These are phyloP conservation scores for Passer montanus DNA, from an alignment of 2,113 vertebrate species.

Conservation along the genomic window DNA sequence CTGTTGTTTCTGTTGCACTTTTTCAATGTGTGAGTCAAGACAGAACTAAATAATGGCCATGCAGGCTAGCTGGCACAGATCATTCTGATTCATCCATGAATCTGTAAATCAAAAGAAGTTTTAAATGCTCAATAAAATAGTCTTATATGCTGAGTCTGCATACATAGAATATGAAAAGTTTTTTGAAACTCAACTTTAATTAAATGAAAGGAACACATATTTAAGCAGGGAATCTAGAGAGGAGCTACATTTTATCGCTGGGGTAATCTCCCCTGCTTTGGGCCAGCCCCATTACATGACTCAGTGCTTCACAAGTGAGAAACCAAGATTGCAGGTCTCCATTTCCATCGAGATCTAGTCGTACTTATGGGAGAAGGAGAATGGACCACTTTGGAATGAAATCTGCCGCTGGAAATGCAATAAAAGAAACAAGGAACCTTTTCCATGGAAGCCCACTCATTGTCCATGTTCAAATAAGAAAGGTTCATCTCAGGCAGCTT, in stretches of 20 bases:
- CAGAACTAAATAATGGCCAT: not conserved
- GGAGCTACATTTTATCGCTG: not conserved
- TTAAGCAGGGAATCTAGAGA: not conserved
- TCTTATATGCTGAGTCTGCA: not conserved
- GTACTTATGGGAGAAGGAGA: not conserved
- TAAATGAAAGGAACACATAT: not conserved
- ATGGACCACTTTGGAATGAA: not conserved
- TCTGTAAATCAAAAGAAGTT: slow-evolving; percentile 14
- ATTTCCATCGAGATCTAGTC: not conserved
- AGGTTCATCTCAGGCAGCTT: not conserved
- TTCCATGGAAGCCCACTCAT: not conserved
- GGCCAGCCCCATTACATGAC: not conserved
- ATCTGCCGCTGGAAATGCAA: not conserved
- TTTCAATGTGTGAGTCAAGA: not conserved
- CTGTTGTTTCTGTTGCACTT: not conserved
- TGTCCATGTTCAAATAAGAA: not conserved
- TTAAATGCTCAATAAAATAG: not conserved
- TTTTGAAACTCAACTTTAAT: not conserved
- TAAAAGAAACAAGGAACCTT: not conserved
- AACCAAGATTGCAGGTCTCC: not conserved
- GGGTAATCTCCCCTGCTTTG: not conserved
- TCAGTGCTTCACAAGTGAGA: not conserved
- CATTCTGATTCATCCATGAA: slow-evolving; percentile 8
- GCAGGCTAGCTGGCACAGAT: not conserved
- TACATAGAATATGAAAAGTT: not conserved